These are phyloP conservation scores for Pycnomerus fuliginosus DNA, from an alignment of 2,888 invertebrate species.

Conservation along the genomic window DNA sequence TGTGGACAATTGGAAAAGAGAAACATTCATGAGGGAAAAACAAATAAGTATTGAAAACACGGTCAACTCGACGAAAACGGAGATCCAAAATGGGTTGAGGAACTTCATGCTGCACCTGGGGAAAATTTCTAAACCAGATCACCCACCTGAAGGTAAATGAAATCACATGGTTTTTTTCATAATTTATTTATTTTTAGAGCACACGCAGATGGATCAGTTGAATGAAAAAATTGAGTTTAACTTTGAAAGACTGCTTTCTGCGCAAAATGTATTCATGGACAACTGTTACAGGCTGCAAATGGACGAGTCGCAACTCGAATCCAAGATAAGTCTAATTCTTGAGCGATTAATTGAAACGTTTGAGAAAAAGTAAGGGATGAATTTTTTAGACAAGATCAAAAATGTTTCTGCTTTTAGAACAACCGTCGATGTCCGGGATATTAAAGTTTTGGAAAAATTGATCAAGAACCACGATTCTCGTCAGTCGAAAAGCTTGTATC, in stretches of 20 bases:
- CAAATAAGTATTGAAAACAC: constrained; percentile 27
- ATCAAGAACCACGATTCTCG: constrained; percentile 51
- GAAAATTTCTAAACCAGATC: constrained; percentile 35
- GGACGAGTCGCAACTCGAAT: constrained; percentile 61
- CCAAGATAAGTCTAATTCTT: constrained; percentile 62
- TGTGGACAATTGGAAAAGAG: constrained; percentile 62
- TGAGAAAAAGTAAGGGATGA: constrained; percentile 59
- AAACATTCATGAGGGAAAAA: constrained; percentile 51
- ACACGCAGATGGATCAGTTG: constrained; percentile 35
- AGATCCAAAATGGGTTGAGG: constrained; percentile 46
- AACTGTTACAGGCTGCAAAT: constrained; percentile 67
- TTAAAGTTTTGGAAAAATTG: constrained; percentile 58
- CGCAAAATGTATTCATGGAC: constrained; percentile 65
- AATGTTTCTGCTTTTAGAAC: constrained; percentile 54
- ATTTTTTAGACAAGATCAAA: no score
- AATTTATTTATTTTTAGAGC: constrained; percentile 21
- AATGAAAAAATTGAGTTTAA: constrained; percentile 49
- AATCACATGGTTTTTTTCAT: no score
- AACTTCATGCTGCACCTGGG: constrained; percentile 45
- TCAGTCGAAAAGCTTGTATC: constrained; percentile 42
- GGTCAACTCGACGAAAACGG: constrained; percentile 39
- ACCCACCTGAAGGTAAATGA: constrained; percentile 31
- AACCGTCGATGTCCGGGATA: constrained; percentile 57
- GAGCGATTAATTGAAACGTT: constrained; percentile 64
- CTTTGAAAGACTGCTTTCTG: constrained; percentile 61